Percentiles rank a stretch among this genome's conserved stretches.
phyloP scores from a whole-genome alignment of 2,888 invertebrate genomes.

The Caenorhabditis sp. region DNA sequence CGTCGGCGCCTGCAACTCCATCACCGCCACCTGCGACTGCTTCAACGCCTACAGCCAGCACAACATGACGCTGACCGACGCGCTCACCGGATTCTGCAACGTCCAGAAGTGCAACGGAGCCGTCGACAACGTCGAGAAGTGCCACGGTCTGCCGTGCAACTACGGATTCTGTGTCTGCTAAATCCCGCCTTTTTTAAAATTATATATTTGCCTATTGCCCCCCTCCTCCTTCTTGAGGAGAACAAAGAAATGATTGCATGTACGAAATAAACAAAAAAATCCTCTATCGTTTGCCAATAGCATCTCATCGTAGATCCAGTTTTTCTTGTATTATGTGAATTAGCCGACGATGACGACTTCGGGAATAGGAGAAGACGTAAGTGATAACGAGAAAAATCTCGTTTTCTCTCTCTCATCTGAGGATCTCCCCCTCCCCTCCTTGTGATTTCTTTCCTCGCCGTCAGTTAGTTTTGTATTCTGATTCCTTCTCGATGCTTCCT shows the following conservation, averaged over 20 bases:
- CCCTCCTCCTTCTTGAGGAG: not conserved
- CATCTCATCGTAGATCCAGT: not conserved
- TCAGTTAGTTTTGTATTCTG: slow-evolving; percentile 2
- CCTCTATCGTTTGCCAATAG: slow-evolving; percentile 21
- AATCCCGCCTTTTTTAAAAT: slow-evolving; percentile 11
- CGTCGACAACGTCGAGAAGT: slow-evolving; percentile 54
- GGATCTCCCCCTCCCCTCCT: not conserved
- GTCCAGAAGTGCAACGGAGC: slow-evolving; percentile 59
- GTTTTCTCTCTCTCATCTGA: not conserved
- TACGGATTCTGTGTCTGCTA: slow-evolving; percentile 65
- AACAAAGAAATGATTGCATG: slow-evolving; percentile 33
- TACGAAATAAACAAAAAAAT: slow-evolving; percentile 49
- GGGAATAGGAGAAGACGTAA: not conserved
- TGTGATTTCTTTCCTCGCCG: not conserved
- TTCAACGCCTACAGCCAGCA: slow-evolving; percentile 55
- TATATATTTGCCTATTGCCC: slow-evolving; percentile 11
- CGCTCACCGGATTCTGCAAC: slow-evolving; percentile 63
- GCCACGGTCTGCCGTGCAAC: slow-evolving; percentile 67
- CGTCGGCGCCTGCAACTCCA: slow-evolving; percentile 60
- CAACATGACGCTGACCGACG: slow-evolving; percentile 59
- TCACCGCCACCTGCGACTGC: slow-evolving; percentile 65
- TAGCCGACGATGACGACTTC: slow-evolving; percentile 40
- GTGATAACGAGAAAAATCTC: not conserved
- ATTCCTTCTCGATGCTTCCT: slow-evolving; percentile 23
- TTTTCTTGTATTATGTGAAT: slow-evolving; percentile 16